These are phyloP conservation scores for Coregonus ussuriensis DNA, from an alignment of 2,797 vertebrate species.

Conservation along the genomic window DNA sequence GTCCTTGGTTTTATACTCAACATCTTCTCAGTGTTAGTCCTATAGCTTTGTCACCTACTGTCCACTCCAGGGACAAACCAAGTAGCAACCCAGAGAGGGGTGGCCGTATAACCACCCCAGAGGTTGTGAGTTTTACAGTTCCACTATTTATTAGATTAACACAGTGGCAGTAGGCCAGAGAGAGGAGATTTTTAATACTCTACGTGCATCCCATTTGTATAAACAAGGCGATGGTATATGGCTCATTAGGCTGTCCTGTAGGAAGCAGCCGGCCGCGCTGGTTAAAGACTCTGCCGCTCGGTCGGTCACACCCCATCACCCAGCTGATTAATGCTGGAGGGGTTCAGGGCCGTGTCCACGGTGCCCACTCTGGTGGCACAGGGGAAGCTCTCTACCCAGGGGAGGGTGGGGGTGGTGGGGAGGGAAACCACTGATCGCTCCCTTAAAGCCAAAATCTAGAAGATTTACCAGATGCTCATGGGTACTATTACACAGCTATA, in stretches of 20 bases:
- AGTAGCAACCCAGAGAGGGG: not conserved
- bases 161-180: slow-evolving; percentile 34
- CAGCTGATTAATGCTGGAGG: slow-evolving; percentile 56
- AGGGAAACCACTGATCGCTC: not conserved
- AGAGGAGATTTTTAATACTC: slow-evolving; percentile 20
- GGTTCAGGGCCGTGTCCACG: not conserved
- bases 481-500: not conserved
- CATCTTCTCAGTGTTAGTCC: not conserved
- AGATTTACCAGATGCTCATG: not conserved
- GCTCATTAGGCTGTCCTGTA: slow-evolving; percentile 54
- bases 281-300: slow-evolving; percentile 62
- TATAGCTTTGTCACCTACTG: not conserved
- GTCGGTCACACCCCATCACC: slow-evolving; percentile 56
- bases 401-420: not conserved
- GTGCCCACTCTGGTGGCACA: slow-evolving; percentile 23
- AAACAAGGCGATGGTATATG: slow-evolving; percentile 43
- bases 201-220: slow-evolving; percentile 35
- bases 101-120: not conserved
- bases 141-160: slow-evolving; percentile 35
- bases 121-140: slow-evolving; percentile 24
- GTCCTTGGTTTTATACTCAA: not conserved
- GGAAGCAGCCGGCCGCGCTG: slow-evolving; percentile 44
- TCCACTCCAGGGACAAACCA: not conserved
- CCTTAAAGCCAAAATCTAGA: not conserved
- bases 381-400: slow-evolving; percentile 1